Base-by-base conservation (phyloP, 1,140 invertebrate species). In the Ladona fulva region DNA sequence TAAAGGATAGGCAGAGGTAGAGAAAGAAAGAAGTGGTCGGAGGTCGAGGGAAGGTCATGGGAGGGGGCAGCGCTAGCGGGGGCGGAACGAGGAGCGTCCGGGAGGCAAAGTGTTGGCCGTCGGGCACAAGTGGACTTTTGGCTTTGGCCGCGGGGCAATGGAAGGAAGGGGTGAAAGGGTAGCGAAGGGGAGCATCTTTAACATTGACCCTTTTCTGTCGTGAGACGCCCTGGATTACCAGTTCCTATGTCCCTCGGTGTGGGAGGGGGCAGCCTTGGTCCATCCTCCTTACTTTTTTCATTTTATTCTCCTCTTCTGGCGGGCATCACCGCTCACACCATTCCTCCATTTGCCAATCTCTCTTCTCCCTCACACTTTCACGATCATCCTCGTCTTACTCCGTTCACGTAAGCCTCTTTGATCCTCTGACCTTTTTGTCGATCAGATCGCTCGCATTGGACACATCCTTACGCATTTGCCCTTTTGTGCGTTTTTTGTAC, bases 161-260 rank as follows among this genome's bases (percentile, higher is more conserved):
- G 10, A 52, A 11, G n/a, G 10, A 10, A 19, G 19, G 44, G 44
- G 44, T 19, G 44, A 52, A n/a, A 19, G 10, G 44, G 44, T 11
- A 19, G 44, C 52, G 52, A 22, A 66, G 52, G n/a, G 52, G 52
- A 22, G 52, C 52, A 22, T 66, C 52, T 66, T 66, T 66, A 66
- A 66, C 52, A 66, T 66, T 66, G 52, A 66, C 52, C 52, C 52
- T 66, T 66, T 66, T 66, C 52, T 22, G 52, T 66, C 52, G 52
- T 37, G n/a, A n/a, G n/a, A n/a, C 44, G 52, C 52, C 52, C 52
- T 66, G 52, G 52, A 66, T 66, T 6, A 66, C 52, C 52, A 19
- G 52, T 52, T 52, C 44, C 44, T 10, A 52, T 52, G 44, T 66
- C 52, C 52, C 52, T 66, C 52, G 52, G 52, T 66, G 52, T 66